These are phyloP conservation scores for Trialeurodes vaporariorum DNA, from an alignment of 1,140 invertebrate genomes.

Conservation along the genomic window DNA sequence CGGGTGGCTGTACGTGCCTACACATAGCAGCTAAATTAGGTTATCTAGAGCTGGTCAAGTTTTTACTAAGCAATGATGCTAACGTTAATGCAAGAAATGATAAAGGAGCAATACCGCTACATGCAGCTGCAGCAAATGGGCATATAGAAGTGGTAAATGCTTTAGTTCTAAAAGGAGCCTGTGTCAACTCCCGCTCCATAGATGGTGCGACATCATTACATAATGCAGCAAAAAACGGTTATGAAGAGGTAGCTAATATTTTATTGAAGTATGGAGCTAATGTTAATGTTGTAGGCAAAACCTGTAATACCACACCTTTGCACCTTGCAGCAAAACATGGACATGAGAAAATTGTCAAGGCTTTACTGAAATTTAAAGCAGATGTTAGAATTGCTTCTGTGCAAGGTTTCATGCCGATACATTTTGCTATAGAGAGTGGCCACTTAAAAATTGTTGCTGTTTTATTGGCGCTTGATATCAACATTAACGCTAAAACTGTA, in stretches of 20 bases:
- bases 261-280: constrained; percentile 17
- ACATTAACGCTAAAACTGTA: not conserved
- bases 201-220: constrained; percentile 16
- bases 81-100: constrained; percentile 17
- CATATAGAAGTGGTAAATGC: constrained; percentile 52
- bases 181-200: constrained; percentile 41
- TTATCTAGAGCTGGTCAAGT: constrained; percentile 14
- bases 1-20: not conserved
- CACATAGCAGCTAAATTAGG: constrained; percentile 16
- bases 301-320: constrained; percentile 50
- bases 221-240: constrained; percentile 13
- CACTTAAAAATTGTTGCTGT: not conserved
- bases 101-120: constrained; percentile 15
- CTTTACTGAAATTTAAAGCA: constrained; percentile 55
- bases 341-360: constrained; percentile 73
- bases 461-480: not conserved
- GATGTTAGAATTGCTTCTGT: constrained; percentile 41
- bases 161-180: constrained; percentile 51
- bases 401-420: not conserved
- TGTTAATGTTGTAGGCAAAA: not conserved
- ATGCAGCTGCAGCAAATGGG: constrained; percentile 47
- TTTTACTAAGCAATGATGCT: constrained; percentile 14
- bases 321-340: constrained; percentile 89
- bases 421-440: not conserved
- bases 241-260: constrained; percentile 13